phyloP scores from a whole-genome alignment of 1,140 invertebrate genomes.

The Nasonia giraulti region DNA sequence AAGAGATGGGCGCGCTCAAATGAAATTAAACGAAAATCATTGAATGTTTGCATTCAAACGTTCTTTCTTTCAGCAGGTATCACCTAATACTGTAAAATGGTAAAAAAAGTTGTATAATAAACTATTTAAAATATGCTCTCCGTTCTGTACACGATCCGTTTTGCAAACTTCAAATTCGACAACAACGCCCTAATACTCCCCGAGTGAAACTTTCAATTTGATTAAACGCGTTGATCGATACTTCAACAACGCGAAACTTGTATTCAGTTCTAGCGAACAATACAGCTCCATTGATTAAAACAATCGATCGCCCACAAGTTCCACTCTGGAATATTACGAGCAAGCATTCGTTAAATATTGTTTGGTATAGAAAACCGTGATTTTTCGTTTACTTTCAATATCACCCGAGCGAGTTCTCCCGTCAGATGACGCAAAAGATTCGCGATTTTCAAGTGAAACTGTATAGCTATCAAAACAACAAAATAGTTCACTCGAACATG shows the following conservation, averaged over 20 bases:
- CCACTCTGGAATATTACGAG: not conserved
- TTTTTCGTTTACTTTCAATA: constrained; percentile 41
- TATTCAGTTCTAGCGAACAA: not conserved
- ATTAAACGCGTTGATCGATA: not conserved
- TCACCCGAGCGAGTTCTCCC: not conserved
- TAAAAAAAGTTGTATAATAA: not conserved
- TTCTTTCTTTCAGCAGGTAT: not conserved
- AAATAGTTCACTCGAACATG: not conserved
- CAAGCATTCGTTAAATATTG: constrained; percentile 2
- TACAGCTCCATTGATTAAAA: not conserved
- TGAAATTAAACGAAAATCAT: not conserved
- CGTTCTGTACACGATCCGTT: not conserved
- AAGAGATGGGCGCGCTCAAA: not conserved
- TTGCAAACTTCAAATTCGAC: not conserved
- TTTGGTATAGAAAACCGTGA: constrained; percentile 6
- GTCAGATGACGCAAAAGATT: not conserved
- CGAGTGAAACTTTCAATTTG: not conserved
- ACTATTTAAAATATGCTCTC: constrained; percentile 8
- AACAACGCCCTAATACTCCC: not conserved
- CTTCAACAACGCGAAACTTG: not conserved
- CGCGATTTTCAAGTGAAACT: not conserved
- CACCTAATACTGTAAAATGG: not conserved
- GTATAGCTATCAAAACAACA: not conserved
- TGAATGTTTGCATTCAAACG: not conserved
- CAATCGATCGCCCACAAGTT: not conserved